Conservation (phyloP, 2,888 invertebrate genomes). For the Uropetala carovei region DNA sequence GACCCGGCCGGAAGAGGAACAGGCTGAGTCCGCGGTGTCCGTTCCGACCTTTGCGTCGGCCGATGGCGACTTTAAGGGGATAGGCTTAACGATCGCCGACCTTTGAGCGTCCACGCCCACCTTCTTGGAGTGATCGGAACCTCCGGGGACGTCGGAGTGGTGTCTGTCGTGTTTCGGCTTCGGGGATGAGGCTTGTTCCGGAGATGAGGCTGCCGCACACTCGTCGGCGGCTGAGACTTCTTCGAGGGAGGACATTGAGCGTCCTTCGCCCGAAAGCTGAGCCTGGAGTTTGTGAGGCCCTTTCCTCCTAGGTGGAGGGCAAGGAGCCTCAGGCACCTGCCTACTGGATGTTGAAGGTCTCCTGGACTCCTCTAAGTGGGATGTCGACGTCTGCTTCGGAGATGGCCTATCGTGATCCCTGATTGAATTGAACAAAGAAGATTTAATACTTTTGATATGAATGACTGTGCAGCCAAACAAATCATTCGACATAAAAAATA, state of each 20-base stretch:
- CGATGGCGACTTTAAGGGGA: not conserved
- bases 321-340: slow-evolving; percentile 33
- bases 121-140: slow-evolving; percentile 42
- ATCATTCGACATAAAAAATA: too few relatives aligned
- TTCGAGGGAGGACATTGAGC: slow-evolving; percentile 41
- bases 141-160: slow-evolving; percentile 21
- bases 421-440: not conserved
- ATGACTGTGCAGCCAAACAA: too few relatives aligned
- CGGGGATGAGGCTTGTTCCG: not conserved
- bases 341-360: not conserved
- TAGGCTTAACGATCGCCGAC: slow-evolving; percentile 23
- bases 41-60: slow-evolving; percentile 48
- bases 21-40: slow-evolving; percentile 72
- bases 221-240: slow-evolving; percentile 44
- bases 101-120: slow-evolving; percentile 5
- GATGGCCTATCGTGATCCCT: slow-evolving; percentile 41
- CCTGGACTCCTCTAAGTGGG: slow-evolving; percentile 41
- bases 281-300: slow-evolving; percentile 41
- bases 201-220: not conserved
- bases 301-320: slow-evolving; percentile 52
- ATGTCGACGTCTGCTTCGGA: not conserved
- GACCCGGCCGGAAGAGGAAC: slow-evolving; percentile 73
- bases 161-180: slow-evolving; percentile 36
- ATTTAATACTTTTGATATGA: not conserved
- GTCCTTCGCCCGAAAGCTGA: slow-evolving; percentile 4